Percentiles rank a stretch among this genome's conserved stretches.
These are phyloP conservation scores for Morphnarchus princeps DNA, from an alignment of 2,113 vertebrate genomes.

Conservation along the genomic window DNA sequence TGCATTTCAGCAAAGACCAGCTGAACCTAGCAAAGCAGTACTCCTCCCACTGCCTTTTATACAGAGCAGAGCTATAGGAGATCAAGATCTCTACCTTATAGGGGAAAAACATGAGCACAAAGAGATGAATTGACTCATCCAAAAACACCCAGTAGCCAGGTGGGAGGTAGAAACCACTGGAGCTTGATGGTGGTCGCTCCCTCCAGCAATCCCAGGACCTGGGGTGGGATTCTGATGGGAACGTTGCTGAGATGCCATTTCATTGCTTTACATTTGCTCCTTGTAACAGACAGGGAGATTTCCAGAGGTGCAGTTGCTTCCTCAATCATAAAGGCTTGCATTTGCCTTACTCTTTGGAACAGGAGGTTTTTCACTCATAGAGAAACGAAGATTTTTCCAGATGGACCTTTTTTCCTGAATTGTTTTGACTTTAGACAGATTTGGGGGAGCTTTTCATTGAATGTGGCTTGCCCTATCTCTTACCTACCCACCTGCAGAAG, in stretches of 20 bases:
- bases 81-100: not conserved
- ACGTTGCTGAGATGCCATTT: not conserved
- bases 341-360: not conserved
- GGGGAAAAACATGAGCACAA: not conserved
- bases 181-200: not conserved
- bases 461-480: not conserved
- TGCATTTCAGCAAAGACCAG: rapidly evolving
- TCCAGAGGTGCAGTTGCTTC: not conserved
- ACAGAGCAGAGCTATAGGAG: not conserved
- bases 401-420: not conserved
- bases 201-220: not conserved
- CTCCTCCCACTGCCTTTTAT: not conserved
- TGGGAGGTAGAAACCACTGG: not conserved
- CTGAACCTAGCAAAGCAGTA: not conserved
- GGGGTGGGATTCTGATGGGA: not conserved
- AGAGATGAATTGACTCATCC: not conserved
- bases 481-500: not conserved
- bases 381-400: not conserved
- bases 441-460: not conserved
- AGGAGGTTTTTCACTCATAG: not conserved
- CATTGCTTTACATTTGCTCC: not conserved
- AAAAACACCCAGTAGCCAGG: not conserved
- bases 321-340: not conserved
- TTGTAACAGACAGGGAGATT: not conserved
- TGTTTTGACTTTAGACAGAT: not conserved